Conservation (phyloP, 30 jellyfish, hydroid and myxozoan species). For the Chironex yamaguchii region DNA sequence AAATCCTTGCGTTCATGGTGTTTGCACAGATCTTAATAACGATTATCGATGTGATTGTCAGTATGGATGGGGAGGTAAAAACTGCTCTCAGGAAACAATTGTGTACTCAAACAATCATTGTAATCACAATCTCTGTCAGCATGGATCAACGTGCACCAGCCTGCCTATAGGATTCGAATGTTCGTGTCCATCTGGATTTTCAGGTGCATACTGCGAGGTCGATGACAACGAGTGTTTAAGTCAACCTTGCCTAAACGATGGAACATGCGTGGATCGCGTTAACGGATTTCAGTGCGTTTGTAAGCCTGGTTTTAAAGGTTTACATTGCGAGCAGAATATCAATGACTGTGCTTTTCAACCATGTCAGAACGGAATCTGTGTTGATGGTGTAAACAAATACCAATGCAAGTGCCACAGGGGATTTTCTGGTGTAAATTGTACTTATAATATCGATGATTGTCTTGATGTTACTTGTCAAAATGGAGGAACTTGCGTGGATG, state of each 20-base stretch:
- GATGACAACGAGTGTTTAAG: conserved; percentile 79
- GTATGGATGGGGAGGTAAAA: conserved; percentile 79
- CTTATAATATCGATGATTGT: conserved; percentile 86
- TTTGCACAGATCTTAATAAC: conserved; percentile 79
- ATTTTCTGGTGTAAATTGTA: conserved; percentile 85
- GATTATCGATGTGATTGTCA: conserved; percentile 90
- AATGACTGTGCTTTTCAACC: conserved; percentile 72
- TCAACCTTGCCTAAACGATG: conserved; percentile 75
- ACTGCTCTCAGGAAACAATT: conserved; percentile 54
- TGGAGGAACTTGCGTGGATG: conserved; percentile 91
- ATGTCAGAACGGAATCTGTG: conserved; percentile 74
- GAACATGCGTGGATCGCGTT: conserved; percentile 83
- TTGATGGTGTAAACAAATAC: conserved; percentile 68
- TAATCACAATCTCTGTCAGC: conserved; percentile 79
- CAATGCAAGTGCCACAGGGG: conserved; percentile 81
- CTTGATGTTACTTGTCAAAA: conserved; percentile 76
- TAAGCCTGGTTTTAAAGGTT: conserved; percentile 83
- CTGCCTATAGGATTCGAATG: conserved; percentile 54
- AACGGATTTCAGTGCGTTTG: conserved; percentile 84
- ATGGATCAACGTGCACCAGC: conserved; percentile 72
- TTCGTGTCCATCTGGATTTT: conserved; percentile 75
- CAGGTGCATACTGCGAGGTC: conserved; percentile 85
- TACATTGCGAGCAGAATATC: conserved; percentile 66
- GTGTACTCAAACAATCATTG: conserved; percentile 36
- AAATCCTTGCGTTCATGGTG: conserved; percentile 87